Evolutionary conservation across 1,140 invertebrate species (phyloP).

Genomic region (Thaumatotibia leucotreta): DNA sequence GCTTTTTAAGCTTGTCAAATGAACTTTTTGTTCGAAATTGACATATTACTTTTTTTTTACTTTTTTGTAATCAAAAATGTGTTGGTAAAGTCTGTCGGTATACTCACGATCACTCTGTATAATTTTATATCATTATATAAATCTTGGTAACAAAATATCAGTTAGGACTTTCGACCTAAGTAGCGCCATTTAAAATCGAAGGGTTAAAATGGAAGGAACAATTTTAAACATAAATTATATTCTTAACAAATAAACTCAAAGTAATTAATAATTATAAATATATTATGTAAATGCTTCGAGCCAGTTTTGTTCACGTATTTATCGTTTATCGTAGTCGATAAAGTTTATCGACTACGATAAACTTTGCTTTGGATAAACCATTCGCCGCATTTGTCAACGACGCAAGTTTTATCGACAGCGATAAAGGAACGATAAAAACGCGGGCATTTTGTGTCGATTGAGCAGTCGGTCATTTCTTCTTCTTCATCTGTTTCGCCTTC

Average conservation of each 20-base stretch:
- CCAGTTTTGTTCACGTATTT: neutral
- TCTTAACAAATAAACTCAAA: neutral
- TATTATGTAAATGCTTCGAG: neutral
- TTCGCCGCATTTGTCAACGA: neutral
- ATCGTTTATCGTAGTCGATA: neutral
- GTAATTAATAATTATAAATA: too few species aligned
- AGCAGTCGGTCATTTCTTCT: slow-evolving; percentile 73
- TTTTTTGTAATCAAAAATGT: too few species aligned
- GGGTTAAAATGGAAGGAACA: neutral
- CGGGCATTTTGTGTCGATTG: neutral
- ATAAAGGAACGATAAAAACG: neutral
- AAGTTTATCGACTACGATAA: neutral
- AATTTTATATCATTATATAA: too few species aligned
- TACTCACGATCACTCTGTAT: too few species aligned
- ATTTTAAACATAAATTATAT: neutral
- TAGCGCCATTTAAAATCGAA: too few species aligned
- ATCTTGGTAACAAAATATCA: too few species aligned
- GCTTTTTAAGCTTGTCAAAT: too few species aligned
- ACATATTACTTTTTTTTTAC: too few species aligned
- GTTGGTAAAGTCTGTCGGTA: too few species aligned
- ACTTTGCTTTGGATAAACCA: neutral
- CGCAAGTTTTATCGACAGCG: neutral
- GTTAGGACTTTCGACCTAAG: too few species aligned
- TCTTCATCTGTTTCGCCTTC: slow-evolving; percentile 80
- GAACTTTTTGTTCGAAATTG: too few species aligned